Base-by-base conservation (phyloP, 2,797 vertebrate species). In the Adrianichthys oophorus region DNA sequence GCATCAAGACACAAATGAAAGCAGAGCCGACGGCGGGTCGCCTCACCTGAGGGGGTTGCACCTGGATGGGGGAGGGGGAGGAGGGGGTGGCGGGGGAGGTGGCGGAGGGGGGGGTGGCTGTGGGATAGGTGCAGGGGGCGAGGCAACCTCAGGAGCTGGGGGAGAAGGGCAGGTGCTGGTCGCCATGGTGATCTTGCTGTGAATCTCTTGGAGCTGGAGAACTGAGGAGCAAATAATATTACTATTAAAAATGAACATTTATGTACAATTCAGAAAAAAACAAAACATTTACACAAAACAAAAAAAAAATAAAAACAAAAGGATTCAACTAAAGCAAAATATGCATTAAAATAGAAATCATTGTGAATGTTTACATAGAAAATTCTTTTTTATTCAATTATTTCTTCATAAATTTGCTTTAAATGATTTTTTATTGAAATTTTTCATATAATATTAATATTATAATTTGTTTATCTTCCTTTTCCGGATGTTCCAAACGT, bases 11-110 rank as follows among this genome's bases (percentile, higher is more conserved):
- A 43, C 42, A n/a, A 2, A 4, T n/a, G n/a, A 16, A 6, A 4
- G 12, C 10, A 16, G 2, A 19, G 6, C 7, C 44, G 29, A 4
- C 4, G 8, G 21, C 5, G 21, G 52, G 10, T 17, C 0, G 52
- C 40, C 83, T 86, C 80, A 93, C 92, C 92, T 93, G 83, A 92
- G 90, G 63, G 92, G 92, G 83, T 92, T 93, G 84, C 91, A 92
- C 68, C 92, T 91, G 2, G 91, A 90, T 0, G 90, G 86, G 12
- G 91, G 91, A 58, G 91, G 92, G 0, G 91, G 91, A 0, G 91
- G 91, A 0, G 91, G 92, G 1, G 90, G 91, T 0, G 91, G 92
- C 0, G 91, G 92, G 0, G 91, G 91, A 0, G 91, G 91, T 0
- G 90, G 89, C 0, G 90, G 90, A 0, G 91, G 90, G 0, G 91